Evolutionary conservation across 2,797 vertebrate species (phyloP), one percentile per base, ranked within the genome.

Genomic region (Dermochelys coriacea): DNA sequence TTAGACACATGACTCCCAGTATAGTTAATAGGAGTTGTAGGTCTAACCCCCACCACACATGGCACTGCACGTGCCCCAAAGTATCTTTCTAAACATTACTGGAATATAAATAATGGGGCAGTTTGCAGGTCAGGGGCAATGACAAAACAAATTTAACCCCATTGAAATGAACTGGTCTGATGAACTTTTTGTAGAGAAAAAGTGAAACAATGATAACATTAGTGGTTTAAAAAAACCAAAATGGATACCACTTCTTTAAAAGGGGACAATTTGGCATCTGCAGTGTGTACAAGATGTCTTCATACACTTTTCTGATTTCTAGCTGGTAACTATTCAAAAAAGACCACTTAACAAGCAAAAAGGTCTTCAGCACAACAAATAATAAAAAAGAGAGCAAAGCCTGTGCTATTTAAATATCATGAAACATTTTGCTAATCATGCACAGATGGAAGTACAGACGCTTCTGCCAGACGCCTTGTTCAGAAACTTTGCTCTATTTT

Each of bases 401-500:
- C 96, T 96, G 95, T 97, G 97, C 96, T 98, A 98, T 98, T 98
- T 98, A 97, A 98, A 98, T 98, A 98, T 95, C 97, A 93, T 88
- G 96, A 98, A 98, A 97, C 97, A 98, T 97, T 98, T 97, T 97
- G 97, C 96, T 98, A 98, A 98, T 97, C 96, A 97, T 37, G 96
- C 98, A 97, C 98, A 98, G 98, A 97, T 98, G 97, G 97, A 98
- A 98, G 96, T 96, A 97, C 91, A 97, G 97, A 97, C 97, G 96
- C 95, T 96, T 96, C 95, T 98, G 97, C 98, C 98, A 98, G 97
- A 97, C 87, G 95, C 96, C 97, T 97, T 97, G 97, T 97, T 98
- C 97, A 97, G 91, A 98, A 98, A 98, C 96, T 98, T 98, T 98
- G 95, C 97, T 98, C 97, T 98, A 98, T 98, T 98, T 98, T 98